Evolutionary conservation across 2,797 vertebrate species (phyloP).

Genomic region (Cynopterus sphinx): DNA sequence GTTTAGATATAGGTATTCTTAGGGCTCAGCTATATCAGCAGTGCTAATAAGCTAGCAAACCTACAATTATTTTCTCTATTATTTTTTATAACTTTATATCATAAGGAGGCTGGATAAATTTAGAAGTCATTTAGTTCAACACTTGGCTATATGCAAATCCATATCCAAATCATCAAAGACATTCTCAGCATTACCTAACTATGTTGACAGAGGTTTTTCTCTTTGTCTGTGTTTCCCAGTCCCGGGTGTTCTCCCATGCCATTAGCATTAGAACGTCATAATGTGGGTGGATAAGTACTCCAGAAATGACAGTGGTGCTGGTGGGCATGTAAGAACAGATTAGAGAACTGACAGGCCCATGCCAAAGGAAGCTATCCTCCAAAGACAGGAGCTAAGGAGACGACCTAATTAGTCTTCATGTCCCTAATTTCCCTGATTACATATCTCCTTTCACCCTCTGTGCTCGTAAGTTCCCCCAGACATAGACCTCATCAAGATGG

Average conservation of each 20-base stretch:
- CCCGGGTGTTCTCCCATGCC: background rate
- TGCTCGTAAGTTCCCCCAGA: conserved; percentile 50
- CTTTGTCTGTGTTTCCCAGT: background rate
- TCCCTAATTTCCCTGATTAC: conserved; percentile 71
- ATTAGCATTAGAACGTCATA: background rate
- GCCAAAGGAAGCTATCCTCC: conserved; percentile 51
- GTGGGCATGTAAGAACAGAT: conserved; percentile 46
- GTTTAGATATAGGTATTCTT: background rate
- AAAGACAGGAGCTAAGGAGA: conserved; percentile 34
- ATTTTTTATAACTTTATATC: background rate
- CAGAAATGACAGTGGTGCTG: background rate
- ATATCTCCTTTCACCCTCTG: conserved; percentile 54
- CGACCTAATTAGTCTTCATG: conserved; percentile 60
- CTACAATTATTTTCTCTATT: background rate
- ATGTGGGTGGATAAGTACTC: background rate
- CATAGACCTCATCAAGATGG: conserved; percentile 62
- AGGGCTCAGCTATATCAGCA: background rate
- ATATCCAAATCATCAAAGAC: background rate
- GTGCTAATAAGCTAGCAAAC: background rate
- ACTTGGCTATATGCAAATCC: conserved; percentile 28
- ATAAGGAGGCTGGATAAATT: background rate
- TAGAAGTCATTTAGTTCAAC: conserved; percentile 25
- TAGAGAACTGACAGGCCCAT: conserved; percentile 11
- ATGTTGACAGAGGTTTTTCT: background rate
- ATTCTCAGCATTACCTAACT: background rate